Percentiles rank a stretch among this genome's conserved stretches.
These are phyloP conservation scores for Remorina albescens DNA, from an alignment of 2,797 vertebrate species.

Conservation along the genomic window DNA sequence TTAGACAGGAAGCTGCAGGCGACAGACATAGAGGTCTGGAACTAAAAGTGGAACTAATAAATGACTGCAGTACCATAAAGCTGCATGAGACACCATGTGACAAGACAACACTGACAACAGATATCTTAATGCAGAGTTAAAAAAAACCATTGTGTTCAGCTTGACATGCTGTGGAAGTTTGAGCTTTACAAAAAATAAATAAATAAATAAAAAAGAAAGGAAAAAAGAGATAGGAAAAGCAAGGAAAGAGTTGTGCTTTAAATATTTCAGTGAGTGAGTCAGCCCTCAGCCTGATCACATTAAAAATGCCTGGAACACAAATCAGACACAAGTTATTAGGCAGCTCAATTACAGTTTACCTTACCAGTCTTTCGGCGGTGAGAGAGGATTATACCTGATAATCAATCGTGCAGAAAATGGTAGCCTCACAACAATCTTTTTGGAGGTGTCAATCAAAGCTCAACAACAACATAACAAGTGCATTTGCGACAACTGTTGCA, in stretches of 20 bases:
- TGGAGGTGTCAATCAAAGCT: slow-evolving; percentile 62
- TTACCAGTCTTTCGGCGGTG: slow-evolving; percentile 20
- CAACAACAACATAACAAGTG: slow-evolving; percentile 53
- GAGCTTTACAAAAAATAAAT: not conserved
- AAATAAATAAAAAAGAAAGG: no score
- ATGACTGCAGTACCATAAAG: not conserved
- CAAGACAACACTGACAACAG: not conserved
- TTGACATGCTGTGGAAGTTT: not conserved
- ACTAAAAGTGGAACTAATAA: not conserved
- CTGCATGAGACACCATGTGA: not conserved
- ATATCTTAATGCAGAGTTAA: slow-evolving; percentile 4
- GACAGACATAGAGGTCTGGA: not conserved
- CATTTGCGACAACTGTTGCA: slow-evolving; percentile 33
- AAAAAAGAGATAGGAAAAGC: not conserved
- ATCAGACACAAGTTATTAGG: slow-evolving; percentile 35
- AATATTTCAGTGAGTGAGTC: slow-evolving; percentile 29
- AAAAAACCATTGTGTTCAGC: not conserved
- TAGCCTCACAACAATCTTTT: slow-evolving; percentile 48
- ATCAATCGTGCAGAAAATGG: slow-evolving; percentile 43
- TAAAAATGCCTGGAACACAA: slow-evolving; percentile 20
- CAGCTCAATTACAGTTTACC: slow-evolving; percentile 47
- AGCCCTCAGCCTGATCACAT: slow-evolving; percentile 20
- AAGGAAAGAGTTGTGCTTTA: not conserved
- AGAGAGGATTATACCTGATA: slow-evolving; percentile 29
- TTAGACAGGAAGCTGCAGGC: not conserved